Evolutionary conservation across 2,113 vertebrate genomes (phyloP), one percentile per base, ranked within the genome.

Genomic region (Plecturocebus donacophilus): DNA sequence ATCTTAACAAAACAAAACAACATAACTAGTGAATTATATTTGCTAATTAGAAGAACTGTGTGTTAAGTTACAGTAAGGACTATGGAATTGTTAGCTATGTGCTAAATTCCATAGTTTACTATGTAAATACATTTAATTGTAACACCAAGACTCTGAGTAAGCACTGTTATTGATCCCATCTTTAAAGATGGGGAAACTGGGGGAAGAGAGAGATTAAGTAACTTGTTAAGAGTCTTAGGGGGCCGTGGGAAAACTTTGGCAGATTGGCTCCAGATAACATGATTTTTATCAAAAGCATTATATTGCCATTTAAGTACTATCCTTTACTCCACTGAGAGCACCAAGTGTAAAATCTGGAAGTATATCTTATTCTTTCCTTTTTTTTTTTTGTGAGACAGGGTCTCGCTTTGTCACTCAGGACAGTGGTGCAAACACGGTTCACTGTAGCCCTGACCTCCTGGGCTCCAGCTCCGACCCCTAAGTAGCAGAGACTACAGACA

Each of bases 131-230:
- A 21, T 86, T 77, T 88, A 79, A 77, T 76, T 8, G 64, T 92
- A 42, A 70, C 25, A 75, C 8, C 52, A 91, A 35, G n/a, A 21
- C 3, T 93, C 58, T 80, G 61, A 71, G 32, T 88, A 61, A 77
- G 27, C 54, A 35, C 25, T 93, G 17, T 84, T 93, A 73, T 64
- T 52, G 77, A 52, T 94, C 25, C 38, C 47, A 68, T 87, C 91
- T 94, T 95, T 81, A 84, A 87, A 68, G 30, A 54, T 86, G 14
- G 76, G 23, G 56, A 94, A 71, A 95, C n/a, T n/a, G 35, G 79
- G 21, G 27, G 58, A 89, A 66, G 66, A 94, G 52, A 30, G 35
- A 90, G n/a, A 14, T 68, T 27, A 73, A 61, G 12, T 40, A 66
- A 70, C 56, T 73, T 91, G 27, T 84, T 94, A 25, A 70, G 17